These are phyloP conservation scores for Ochropacha duplaris DNA, from an alignment of 2,888 invertebrate genomes.

Conservation along the genomic window DNA sequence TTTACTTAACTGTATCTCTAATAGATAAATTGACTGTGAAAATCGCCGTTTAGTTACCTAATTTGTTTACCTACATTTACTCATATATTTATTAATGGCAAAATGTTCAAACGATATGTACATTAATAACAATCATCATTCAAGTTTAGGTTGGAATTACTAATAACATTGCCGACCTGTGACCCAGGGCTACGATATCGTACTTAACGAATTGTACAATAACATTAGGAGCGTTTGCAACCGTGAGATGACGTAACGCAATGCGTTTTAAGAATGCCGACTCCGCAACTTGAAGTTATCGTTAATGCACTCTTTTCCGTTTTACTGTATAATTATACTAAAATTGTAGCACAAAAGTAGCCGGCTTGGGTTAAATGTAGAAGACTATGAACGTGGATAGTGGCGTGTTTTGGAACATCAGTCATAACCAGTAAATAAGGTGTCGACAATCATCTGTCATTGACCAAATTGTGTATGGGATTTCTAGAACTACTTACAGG, in stretches of 20 bases:
- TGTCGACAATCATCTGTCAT: no score
- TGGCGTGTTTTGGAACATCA: no score
- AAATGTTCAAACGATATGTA: conserved; percentile 16
- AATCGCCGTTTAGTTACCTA: not conserved
- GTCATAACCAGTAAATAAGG: no score
- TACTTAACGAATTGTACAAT: conserved; percentile 42
- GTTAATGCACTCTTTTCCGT: conserved; percentile 4
- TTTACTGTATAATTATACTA: not conserved
- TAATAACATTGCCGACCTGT: conserved; percentile 45
- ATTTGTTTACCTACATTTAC: not conserved
- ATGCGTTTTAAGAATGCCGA: conserved; percentile 42
- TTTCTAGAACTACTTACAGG: no score
- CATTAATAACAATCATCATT: conserved; percentile 34
- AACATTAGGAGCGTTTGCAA: conserved; percentile 36
- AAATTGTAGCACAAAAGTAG: no score
- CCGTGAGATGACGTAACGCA: conserved; percentile 36
- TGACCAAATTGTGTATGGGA: no score
- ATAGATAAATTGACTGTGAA: conserved; percentile 6
- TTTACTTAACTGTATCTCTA: conserved; percentile 1
- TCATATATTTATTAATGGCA: conserved; percentile 1
- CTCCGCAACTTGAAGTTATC: conserved; percentile 13
- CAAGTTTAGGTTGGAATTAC: conserved; percentile 33
- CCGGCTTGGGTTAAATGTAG: not conserved
- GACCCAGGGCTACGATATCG: conserved; percentile 38
- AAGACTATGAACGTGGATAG: not conserved